Conservation (phyloP, 2,888 invertebrate species). For the Sisyra nigra region DNA sequence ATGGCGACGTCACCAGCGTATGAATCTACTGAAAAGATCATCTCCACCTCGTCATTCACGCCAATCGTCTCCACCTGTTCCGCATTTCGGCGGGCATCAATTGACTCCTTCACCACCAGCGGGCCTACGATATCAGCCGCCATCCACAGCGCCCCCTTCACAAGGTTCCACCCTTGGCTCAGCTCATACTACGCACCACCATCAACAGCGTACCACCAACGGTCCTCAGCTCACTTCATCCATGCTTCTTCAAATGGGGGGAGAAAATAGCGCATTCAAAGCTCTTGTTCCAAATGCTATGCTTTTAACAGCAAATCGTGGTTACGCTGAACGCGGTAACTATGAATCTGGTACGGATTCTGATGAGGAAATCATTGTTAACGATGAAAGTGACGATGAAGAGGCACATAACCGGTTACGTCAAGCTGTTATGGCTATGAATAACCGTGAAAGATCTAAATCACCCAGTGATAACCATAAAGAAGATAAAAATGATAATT, state of each 20-base stretch:
- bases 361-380: slow-evolving; percentile 75
- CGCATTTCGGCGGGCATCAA: slow-evolving; percentile 17
- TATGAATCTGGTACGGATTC: slow-evolving; percentile 40
- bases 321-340: slow-evolving; percentile 30
- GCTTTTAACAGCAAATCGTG: slow-evolving; percentile 37
- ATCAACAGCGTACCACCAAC: slow-evolving; percentile 24
- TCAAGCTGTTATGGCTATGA: slow-evolving; percentile 16
- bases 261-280: slow-evolving; percentile 80
- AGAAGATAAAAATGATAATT: slow-evolving; percentile 1
- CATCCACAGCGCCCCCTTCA: slow-evolving; percentile 27
- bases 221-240: slow-evolving; percentile 26
- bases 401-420: slow-evolving; percentile 27
- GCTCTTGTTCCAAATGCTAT: slow-evolving; percentile 42
- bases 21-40: slow-evolving; percentile 78
- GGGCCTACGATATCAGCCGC: slow-evolving; percentile 12
- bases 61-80: slow-evolving; percentile 18
- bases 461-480: neutral
- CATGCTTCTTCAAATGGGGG: slow-evolving; percentile 50
- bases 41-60: slow-evolving; percentile 23
- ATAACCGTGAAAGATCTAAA: slow-evolving; percentile 22
- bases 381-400: slow-evolving; percentile 57
- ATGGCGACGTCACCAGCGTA: slow-evolving; percentile 93
- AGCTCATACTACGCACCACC: slow-evolving; percentile 32
- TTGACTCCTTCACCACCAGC: slow-evolving; percentile 34
- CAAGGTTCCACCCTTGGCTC: slow-evolving; percentile 49